Evolutionary conservation across 2,888 invertebrate species (phyloP), one percentile per base, ranked within the genome.

Genomic region (Ptychoptera contaminata): DNA sequence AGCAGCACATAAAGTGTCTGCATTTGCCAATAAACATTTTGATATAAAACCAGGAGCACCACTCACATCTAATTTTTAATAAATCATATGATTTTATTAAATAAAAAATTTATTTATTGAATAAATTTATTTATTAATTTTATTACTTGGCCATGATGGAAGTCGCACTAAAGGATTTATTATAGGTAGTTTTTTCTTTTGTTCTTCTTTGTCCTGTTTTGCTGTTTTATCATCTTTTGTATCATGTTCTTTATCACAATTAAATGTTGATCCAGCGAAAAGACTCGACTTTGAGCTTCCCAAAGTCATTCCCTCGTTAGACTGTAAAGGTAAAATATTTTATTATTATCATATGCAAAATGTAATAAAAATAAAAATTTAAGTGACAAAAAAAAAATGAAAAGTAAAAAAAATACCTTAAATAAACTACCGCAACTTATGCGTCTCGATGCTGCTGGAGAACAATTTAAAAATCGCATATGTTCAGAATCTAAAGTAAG

Each of bases 1-100:
- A 1, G 93, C 91, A 1, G 94, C 93, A 63, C 94, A 94, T 6
- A 96, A 70, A 1, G 94, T 91, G 60, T 96, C 94, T 4, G 94
- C 94, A 61, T 96, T 96, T 41, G 94, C 93, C 49, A 96, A 68
- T 16, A 96, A 73, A 55, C 93, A 93, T 68, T 94, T 91, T 56
- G 93, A 91, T 55, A 96, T 91, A 55, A 96, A 83, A 16, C 93
- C 91, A 31, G 81, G 75, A 48, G 79, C 78, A 53, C 78, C 76
- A 8, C 77, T 73, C 15, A 82, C 77, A 58, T 81, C 79, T 72
- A 54, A 5, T 23, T 23, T 23, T 23, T 23, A 23, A 23, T n/a
- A n/a, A n/a, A n/a, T n/a, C n/a, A n/a, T n/a, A n/a, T n/a, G n/a
- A n/a, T n/a, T n/a, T n/a, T n/a, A n/a, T 23, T 23, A 23, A 5